Conservation (phyloP, 2,113 vertebrate genomes). For the Chelonoidis abingdonii region DNA sequence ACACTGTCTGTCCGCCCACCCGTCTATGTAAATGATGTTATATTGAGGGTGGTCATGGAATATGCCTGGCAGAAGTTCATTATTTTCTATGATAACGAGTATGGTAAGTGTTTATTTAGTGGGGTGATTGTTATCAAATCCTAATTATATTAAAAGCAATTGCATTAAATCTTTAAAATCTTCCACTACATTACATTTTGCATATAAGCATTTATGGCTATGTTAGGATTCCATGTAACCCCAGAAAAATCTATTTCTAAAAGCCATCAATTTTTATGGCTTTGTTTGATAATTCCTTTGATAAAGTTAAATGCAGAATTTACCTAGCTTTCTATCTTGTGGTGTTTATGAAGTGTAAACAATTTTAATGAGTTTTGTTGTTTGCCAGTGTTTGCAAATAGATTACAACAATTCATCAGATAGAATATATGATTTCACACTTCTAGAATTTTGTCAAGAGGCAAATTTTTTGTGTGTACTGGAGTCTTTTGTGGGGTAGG, state of each 20-base stretch:
- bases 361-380: background rate
- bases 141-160: background rate
- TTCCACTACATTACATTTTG: conserved; percentile 1
- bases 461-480: background rate
- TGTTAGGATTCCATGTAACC: conserved; percentile 20
- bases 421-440: accelerated
- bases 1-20: conserved; percentile 96
- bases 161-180: background rate
- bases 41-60: conserved; percentile 94
- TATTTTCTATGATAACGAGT: conserved; percentile 96
- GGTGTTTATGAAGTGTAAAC: background rate
- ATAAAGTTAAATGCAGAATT: conserved; percentile 2
- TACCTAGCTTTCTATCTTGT: background rate
- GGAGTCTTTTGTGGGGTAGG: background rate
- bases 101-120: conserved; percentile 85
- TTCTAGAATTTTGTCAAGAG: background rate
- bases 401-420: background rate
- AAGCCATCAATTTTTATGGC: background rate
- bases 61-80: conserved; percentile 99
- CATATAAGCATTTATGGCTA: conserved; percentile 21
- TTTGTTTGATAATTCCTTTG: conserved; percentile 30
- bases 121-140: background rate
- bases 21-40: conserved; percentile 96
- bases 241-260: conserved; percentile 7
- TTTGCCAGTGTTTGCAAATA: background rate